Conservation (phyloP, 2,888 invertebrate species). For the Pseudococcus longispinus region DNA sequence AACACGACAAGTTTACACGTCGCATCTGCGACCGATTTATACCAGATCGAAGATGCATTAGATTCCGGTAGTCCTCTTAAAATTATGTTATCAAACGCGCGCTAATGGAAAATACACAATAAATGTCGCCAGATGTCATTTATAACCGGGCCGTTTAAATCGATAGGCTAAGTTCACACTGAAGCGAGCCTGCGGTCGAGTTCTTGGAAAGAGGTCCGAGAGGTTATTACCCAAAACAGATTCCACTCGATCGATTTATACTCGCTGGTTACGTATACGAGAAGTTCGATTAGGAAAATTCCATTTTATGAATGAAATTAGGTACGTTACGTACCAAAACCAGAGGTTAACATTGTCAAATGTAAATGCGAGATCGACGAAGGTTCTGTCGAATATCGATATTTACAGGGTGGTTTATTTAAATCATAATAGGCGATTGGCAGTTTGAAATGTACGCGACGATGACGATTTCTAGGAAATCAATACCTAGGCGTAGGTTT, state of each 20-base stretch:
- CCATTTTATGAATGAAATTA: not conserved
- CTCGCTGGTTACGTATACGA: not conserved
- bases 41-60: not conserved
- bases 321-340: not conserved
- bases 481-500: not conserved
- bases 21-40: not conserved
- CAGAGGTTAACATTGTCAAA: not conserved
- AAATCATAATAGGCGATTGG: not conserved
- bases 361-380: not conserved
- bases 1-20: constrained; percentile 10
- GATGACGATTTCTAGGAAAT: not conserved
- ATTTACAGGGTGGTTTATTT: not conserved
- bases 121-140: constrained; percentile 44
- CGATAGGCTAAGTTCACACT: constrained; percentile 13
- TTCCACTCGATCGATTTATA: not conserved
- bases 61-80: constrained; percentile 55
- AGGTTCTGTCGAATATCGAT: not conserved
- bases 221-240: not conserved
- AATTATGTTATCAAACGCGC: constrained; percentile 55
- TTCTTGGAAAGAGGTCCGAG: not conserved
- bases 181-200: not conserved
- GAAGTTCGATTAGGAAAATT: not conserved
- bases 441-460: not conserved
- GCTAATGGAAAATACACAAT: constrained; percentile 55
- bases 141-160: constrained; percentile 38